A percentile compares a stretch with the other conserved stretches of the same genome.
phyloP scores from a whole-genome alignment of 2,113 vertebrate species.

The Aspidoscelis tigris region DNA sequence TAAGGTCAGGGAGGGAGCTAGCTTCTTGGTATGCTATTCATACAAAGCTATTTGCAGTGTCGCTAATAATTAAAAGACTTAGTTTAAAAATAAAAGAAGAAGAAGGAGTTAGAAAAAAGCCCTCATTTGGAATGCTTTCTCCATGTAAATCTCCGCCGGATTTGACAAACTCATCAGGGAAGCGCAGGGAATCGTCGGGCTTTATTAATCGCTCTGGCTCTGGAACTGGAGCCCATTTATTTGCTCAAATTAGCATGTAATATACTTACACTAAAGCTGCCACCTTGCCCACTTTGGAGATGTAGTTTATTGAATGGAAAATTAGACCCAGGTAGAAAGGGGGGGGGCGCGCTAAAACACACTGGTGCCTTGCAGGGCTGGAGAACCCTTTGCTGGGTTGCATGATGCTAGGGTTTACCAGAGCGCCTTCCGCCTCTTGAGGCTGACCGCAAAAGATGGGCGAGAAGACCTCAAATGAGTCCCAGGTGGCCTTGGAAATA shows the following conservation, averaged over 20 bases:
- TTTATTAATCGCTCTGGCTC: slow-evolving; percentile 87
- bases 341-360: no score
- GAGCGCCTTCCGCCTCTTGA: no score
- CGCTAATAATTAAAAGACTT: slow-evolving; percentile 87
- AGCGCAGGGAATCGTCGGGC: slow-evolving; percentile 78
- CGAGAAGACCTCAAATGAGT: no score
- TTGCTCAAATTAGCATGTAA: slow-evolving; percentile 88
- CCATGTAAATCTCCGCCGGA: slow-evolving; percentile 81
- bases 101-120: slow-evolving; percentile 38
- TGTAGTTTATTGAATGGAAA: slow-evolving; percentile 61
- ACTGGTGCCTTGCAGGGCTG: no score
- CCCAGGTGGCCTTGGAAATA: no score
- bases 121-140: slow-evolving; percentile 83
- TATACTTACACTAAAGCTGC: slow-evolving; percentile 83
- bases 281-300: slow-evolving; percentile 66
- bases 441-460: no score
- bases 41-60: slow-evolving; percentile 84
- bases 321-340: slow-evolving; percentile 57
- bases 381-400: not conserved
- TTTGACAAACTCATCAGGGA: slow-evolving; percentile 86
- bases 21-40: slow-evolving; percentile 84
- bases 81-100: not conserved
- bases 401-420: no score
- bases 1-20: slow-evolving; percentile 84
- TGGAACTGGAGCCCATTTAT: slow-evolving; percentile 85